phyloP scores from a whole-genome alignment of 2,888 invertebrate genomes.

The Noctua pronuba region DNA sequence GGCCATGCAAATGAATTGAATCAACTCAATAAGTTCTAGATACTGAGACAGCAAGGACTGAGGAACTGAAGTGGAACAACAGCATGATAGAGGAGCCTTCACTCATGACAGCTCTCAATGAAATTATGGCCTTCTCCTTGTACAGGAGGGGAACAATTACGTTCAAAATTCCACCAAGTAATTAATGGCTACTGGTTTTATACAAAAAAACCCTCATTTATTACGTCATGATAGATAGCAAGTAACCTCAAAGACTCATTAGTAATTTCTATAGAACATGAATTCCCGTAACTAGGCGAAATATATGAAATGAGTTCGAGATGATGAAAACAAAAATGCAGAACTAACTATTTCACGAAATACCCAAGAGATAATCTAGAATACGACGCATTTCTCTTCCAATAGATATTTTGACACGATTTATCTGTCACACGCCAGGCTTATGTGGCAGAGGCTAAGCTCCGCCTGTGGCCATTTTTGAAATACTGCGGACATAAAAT shows the following conservation, averaged over 20 bases:
- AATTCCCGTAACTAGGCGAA: conserved; percentile 46
- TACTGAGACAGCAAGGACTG: conserved; percentile 67
- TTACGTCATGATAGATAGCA: conserved; percentile 79
- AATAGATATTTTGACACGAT: conserved; percentile 85
- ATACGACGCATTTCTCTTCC: conserved; percentile 82
- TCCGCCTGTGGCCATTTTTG: conserved; percentile 87
- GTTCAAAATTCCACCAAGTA: conserved; percentile 32
- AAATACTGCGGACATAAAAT: conserved; percentile 78
- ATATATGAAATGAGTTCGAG: conserved; percentile 47
- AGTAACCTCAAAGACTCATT: conserved; percentile 81
- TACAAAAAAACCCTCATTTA: conserved; percentile 68
- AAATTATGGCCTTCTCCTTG: conserved; percentile 14
- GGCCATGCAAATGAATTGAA: conserved; percentile 8
- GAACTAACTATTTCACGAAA: conserved; percentile 52
- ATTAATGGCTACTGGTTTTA: conserved; percentile 52
- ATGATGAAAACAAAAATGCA: conserved; percentile 39
- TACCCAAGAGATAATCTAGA: conserved; percentile 65
- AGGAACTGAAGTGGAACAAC: conserved; percentile 43
- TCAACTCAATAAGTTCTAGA: conserved; percentile 63
- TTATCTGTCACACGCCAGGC: conserved; percentile 87
- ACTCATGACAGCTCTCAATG: conserved; percentile 46
- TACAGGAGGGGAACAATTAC: conserved; percentile 25
- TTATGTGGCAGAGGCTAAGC: conserved; percentile 87
- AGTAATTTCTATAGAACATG: conserved; percentile 49
- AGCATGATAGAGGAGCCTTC: conserved; percentile 43